Evolutionary conservation across 2,113 vertebrate species (phyloP), one percentile per base, ranked within the genome.

Genomic region (Speoplatyrhinus poulsoni): DNA sequence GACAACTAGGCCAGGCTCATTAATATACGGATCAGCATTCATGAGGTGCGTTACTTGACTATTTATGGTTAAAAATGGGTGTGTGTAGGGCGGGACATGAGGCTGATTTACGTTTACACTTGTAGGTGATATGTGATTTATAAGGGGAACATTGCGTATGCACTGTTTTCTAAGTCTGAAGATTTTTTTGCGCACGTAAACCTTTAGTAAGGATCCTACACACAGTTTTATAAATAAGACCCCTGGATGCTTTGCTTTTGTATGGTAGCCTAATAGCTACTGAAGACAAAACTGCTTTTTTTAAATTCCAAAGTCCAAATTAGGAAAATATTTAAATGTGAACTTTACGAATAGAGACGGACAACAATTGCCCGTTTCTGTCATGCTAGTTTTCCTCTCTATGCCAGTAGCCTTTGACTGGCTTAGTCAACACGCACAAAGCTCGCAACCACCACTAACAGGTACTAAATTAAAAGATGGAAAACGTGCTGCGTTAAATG

Each of bases 161-260:
- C 13, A 52, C 10, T 9, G 10, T 52, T 52, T 15, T 52, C 1
- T 52, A 52, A 52, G 13, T 52, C 10, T 52, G 49, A 52, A 12
- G 9, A 12, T 41, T 52, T 41, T 1, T 41, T 41, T 5, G 36
- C 7, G 36, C 7, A 41, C 64, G 68, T 67, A 59, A 50, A 50
- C 69, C 70, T 73, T 70, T 66, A 67, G 69, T 60, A 69, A 46
- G 67, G 60, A 56, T 67, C 68, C 66, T 72, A 70, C 55, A 52
- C 79, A 63, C 70, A 62, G 59, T 76, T 53, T 53, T 9, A 53
- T 53, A 53, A 53, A 53, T 53, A 4, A 53, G 8, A 53, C 50
- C 57, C 36, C 55, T 12, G 50, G 50, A 8, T 41, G 36, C 7
- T 41, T 41, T 41, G 26, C 26, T 26, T 26, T 26, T 26, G 26